Percentiles rank a stretch among this genome's conserved stretches.
Evolutionary conservation across 2,113 vertebrate species (phyloP).

Genomic region (Porphyrio hochstetteri): DNA sequence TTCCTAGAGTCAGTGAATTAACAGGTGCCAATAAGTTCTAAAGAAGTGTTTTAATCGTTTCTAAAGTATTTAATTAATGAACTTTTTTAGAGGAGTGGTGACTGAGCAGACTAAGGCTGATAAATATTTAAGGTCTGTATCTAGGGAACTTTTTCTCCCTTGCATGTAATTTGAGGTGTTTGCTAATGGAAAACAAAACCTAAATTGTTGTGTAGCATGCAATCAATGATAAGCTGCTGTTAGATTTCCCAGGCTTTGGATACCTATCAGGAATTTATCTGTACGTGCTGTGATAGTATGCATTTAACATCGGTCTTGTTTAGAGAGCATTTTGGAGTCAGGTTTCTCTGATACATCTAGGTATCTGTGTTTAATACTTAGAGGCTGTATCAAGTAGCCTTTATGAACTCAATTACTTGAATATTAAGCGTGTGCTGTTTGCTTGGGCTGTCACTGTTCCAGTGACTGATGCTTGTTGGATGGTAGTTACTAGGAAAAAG

Average conservation of each 20-base stretch:
- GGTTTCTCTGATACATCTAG: not conserved
- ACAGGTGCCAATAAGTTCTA: constrained; percentile 65
- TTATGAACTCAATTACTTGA: not conserved
- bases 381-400: not conserved
- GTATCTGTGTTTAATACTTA: not conserved
- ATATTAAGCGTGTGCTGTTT: not conserved
- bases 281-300: not conserved
- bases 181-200: constrained; percentile 45
- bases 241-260: not conserved
- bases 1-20: constrained; percentile 55
- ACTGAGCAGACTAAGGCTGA: constrained; percentile 51
- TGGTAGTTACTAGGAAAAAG: not conserved
- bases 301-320: not conserved
- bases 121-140: constrained; percentile 54
- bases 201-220: not conserved
- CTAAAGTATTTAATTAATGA: constrained; percentile 62
- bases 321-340: not conserved
- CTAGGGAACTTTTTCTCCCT: constrained; percentile 33
- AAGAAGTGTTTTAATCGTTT: constrained; percentile 49
- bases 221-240: constrained; percentile 5
- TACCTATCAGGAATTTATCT: constrained; percentile 4
- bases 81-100: constrained; percentile 27
- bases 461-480: not conserved
- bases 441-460: accelerated
- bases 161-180: constrained; percentile 53